Conservation (phyloP, 2,797 vertebrate genomes). For the Rhinophrynus dorsalis region DNA sequence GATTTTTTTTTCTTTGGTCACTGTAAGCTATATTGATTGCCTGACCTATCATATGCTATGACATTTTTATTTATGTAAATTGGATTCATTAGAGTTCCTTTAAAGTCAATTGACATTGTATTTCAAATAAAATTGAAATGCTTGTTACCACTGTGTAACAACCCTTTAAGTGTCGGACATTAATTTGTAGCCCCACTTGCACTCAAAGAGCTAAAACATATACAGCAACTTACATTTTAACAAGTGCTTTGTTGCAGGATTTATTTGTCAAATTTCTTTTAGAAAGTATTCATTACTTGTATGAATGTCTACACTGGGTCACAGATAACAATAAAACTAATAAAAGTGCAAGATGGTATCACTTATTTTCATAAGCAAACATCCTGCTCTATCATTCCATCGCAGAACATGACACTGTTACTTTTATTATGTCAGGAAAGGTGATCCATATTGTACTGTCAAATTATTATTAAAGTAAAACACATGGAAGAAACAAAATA, state of each 20-base stretch:
- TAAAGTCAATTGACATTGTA: too few relatives aligned
- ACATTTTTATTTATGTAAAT: too few relatives aligned
- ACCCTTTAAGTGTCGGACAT: too few relatives aligned
- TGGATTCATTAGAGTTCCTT: too few relatives aligned
- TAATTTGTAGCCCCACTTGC: not conserved
- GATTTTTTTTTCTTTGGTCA: too few relatives aligned
- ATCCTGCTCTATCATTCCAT: conserved; percentile 17
- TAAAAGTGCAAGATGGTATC: conserved; percentile 15
- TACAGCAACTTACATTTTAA: conserved; percentile 15
- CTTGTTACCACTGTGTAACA: too few relatives aligned
- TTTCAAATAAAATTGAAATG: too few relatives aligned
- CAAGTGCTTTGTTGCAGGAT: conserved; percentile 24
- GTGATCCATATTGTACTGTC: conserved; percentile 1
- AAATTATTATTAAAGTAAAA: conserved; percentile 14
- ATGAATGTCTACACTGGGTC: conserved; percentile 18
- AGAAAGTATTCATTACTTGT: conserved; percentile 37
- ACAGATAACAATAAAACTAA: conserved; percentile 18
- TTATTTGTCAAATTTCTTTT: conserved; percentile 37
- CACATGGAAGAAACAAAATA: conserved; percentile 11
- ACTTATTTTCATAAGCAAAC: not conserved
- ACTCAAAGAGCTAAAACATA: conserved; percentile 1
- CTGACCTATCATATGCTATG: too few relatives aligned
- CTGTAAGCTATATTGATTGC: too few relatives aligned
- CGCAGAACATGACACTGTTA: not conserved
- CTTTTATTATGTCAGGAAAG: conserved; percentile 16